Base-by-base conservation (phyloP, 2,113 vertebrate genomes). In the Piprites chloris region DNA sequence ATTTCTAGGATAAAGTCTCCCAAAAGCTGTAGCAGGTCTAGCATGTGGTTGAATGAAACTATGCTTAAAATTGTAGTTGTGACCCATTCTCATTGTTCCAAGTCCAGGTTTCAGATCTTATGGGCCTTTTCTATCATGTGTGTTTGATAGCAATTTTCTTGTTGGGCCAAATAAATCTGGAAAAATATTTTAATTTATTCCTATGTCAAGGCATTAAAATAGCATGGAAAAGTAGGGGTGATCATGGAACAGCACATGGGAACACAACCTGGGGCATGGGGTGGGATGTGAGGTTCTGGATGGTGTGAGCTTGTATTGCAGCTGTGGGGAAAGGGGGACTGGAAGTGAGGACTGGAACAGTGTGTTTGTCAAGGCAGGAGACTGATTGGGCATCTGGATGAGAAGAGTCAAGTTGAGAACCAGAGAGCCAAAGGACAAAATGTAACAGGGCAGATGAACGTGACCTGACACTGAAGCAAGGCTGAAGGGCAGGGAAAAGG, bases 181-280 rank as follows among this genome's bases (percentile, higher is more conserved):
- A 52, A 47, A 20, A 74, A 84, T 3, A 42, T 9, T 62, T 5
- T n/a, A 7, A 61, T 65, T 87, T 78, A 11, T 68, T 39, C 11
- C 18, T 37, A 72, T 32, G 5, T 14, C 13, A 47, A 61, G 6
- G 16, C 17, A 8, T 61, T 68, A 68, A 75, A 80, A 50, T 27
- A 84, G 8, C 12, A 55, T 2, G 3, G 24, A 21, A 26, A 69
- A 35, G 7, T 12, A 80, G 10, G 5, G 3, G 2, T 58, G 58
- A 55, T n/a, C 28, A 13, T 12, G 42, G 44, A 69, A 75, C 0
- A 16, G n/a, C 9, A 68, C 8, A 28, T 9, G 17, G 28, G 28
- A 72, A 73, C 21, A 35, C 0, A 0, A 3, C 30, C 53, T 61
- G 50, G 6, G 5, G 8, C 14, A 11, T 14, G 22, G 32, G 9